These are phyloP conservation scores for Spodoptera litura DNA, from an alignment of 1,140 invertebrate species.

Conservation along the genomic window DNA sequence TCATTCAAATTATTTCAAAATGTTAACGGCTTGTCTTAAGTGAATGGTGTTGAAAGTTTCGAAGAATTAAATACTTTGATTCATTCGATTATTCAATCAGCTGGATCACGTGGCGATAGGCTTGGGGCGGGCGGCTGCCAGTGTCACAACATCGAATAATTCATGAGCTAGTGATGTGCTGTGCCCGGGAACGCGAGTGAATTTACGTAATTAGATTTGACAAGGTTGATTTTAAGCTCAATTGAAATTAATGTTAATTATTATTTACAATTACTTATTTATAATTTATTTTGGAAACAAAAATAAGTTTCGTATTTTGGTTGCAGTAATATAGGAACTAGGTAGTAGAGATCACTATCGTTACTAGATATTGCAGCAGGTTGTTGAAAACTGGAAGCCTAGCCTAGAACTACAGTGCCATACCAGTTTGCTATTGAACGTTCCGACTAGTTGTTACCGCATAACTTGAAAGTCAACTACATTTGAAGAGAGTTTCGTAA, in stretches of 20 bases:
- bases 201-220: constrained; percentile 4
- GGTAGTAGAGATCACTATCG: neutral
- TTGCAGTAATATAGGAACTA: neutral
- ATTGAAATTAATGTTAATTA: neutral
- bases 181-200: neutral
- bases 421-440: constrained; percentile 27
- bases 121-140: constrained; percentile 55
- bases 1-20: too few relatives aligned
- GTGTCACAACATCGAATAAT: constrained; percentile 80
- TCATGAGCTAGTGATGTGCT: constrained; percentile 66
- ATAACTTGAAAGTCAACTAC: constrained; percentile 1
- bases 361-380: constrained; percentile 3
- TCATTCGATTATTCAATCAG: constrained; percentile 42
- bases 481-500: neutral
- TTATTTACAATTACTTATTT: neutral
- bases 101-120: constrained; percentile 46
- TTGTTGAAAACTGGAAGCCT: constrained; percentile 24
- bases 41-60: neutral
- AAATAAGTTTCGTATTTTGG: neutral
- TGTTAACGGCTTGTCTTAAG: neutral
- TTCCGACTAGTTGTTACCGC: constrained; percentile 7
- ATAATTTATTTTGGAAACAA: too few relatives aligned
- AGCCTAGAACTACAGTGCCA: constrained; percentile 28
- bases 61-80: constrained; percentile 32
- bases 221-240: neutral